Evolutionary conservation across 2,797 vertebrate genomes (phyloP).

Genomic region (Cheirogaleus major): DNA sequence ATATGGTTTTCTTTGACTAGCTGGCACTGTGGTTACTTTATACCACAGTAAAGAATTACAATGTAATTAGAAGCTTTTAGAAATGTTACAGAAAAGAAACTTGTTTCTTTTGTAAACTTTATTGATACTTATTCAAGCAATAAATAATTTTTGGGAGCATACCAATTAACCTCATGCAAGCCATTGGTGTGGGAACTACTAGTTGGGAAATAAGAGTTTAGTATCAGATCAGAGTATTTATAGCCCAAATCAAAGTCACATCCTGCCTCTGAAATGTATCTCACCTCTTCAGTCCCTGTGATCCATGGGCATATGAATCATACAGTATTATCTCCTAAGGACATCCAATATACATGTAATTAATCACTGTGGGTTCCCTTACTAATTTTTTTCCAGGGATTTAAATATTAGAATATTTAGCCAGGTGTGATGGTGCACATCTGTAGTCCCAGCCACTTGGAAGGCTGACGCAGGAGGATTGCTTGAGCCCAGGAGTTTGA

Average conservation of each 20-base stretch:
- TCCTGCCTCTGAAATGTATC: background rate
- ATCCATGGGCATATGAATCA: no score
- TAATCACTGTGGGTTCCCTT: background rate
- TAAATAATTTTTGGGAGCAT: slow-evolving; percentile 21
- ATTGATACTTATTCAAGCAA: background rate
- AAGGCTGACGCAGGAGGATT: background rate
- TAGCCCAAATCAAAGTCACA: background rate
- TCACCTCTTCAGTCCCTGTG: background rate
- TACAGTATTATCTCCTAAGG: background rate
- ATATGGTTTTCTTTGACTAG: slow-evolving; percentile 25
- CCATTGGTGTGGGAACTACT: background rate
- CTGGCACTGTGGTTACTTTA: background rate
- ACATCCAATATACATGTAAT: background rate
- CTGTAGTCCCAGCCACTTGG: background rate
- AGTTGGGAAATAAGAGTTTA: background rate
- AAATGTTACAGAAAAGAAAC: background rate
- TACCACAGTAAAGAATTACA: slow-evolving; percentile 27
- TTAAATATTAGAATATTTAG: background rate
- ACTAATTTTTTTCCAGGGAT: background rate
- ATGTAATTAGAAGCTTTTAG: slow-evolving; percentile 49
- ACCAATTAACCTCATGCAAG: background rate
- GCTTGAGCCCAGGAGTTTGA: background rate
- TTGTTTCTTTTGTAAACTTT: slow-evolving; percentile 49
- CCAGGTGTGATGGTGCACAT: no score
- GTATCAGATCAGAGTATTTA: background rate